Percentiles rank a stretch among this genome's conserved stretches.
These are phyloP conservation scores for Pterocles burchelli DNA, from an alignment of 2,113 vertebrate species.

Conservation along the genomic window DNA sequence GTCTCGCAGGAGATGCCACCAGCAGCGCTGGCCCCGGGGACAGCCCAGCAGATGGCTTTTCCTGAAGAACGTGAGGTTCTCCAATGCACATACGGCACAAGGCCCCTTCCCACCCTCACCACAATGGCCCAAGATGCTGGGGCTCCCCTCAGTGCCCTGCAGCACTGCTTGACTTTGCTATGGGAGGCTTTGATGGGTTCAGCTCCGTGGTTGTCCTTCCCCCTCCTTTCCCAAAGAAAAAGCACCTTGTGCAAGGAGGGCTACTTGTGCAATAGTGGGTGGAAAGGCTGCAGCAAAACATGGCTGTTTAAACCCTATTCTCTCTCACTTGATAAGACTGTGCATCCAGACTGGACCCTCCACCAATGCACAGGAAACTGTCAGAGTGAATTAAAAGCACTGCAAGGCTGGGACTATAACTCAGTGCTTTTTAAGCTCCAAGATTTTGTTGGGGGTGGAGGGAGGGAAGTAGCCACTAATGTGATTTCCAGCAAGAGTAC, in stretches of 20 bases:
- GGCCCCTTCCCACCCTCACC: background rate
- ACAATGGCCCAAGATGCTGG: background rate
- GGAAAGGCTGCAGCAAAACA: background rate
- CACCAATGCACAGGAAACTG: conserved; percentile 40
- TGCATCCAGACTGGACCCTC: background rate
- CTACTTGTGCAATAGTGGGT: background rate
- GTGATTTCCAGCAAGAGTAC: conserved; percentile 48
- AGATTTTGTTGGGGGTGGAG: conserved; percentile 9
- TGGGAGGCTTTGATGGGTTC: background rate
- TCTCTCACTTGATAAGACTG: background rate
- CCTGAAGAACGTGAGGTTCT: background rate
- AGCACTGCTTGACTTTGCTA: background rate
- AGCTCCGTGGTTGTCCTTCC: background rate
- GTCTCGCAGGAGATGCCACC: background rate
- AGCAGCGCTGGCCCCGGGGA: background rate
- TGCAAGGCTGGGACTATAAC: conserved; percentile 48
- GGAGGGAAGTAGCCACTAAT: conserved; percentile 32
- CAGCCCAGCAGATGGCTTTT: background rate
- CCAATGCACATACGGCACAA: accelerated
- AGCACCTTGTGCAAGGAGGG: background rate
- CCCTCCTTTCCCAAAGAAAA: background rate
- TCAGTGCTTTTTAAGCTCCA: conserved; percentile 63
- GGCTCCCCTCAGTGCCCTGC: background rate
- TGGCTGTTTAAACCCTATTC: background rate
- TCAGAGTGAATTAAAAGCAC: conserved; percentile 56